Percentiles rank a stretch among this genome's conserved stretches.
These are phyloP conservation scores for Dichetophora obliterata DNA, from an alignment of 2,888 invertebrate species.

Conservation along the genomic window DNA sequence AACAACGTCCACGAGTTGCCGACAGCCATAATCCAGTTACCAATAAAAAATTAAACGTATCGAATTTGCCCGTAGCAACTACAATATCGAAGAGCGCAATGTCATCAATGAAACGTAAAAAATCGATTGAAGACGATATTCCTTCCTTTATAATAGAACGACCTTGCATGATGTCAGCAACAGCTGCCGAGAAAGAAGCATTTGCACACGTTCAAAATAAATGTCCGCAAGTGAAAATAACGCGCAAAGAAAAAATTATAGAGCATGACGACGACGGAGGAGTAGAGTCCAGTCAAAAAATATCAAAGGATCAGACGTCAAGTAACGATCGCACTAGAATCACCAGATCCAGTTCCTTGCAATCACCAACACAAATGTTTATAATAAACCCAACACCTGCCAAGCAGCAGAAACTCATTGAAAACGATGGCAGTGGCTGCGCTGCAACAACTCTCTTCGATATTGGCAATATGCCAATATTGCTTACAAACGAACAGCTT, in stretches of 20 bases:
- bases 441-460: slow-evolving; percentile 73
- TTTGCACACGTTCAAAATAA: slow-evolving; percentile 51
- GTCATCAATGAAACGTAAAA: slow-evolving; percentile 52
- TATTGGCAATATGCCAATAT: slow-evolving; percentile 83
- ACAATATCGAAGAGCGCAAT: slow-evolving; percentile 14
- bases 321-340: not conserved
- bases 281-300: not conserved
- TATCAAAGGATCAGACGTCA: not conserved
- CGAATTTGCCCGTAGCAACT: slow-evolving; percentile 7
- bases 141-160: slow-evolving; percentile 56
- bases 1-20: not conserved
- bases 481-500: slow-evolving; percentile 77
- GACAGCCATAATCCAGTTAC: not conserved
- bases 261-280: slow-evolving; percentile 15
- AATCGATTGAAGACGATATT: slow-evolving; percentile 59
- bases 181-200: slow-evolving; percentile 47
- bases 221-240: slow-evolving; percentile 51
- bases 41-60: not conserved
- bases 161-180: slow-evolving; percentile 41
- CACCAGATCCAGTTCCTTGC: not conserved
- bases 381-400: slow-evolving; percentile 10
- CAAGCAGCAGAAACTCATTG: not conserved
- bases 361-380: slow-evolving; percentile 25
- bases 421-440: slow-evolving; percentile 65
- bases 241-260: slow-evolving; percentile 47